A percentile compares a stretch with the other conserved stretches of the same genome.
Evolutionary conservation across 2,797 vertebrate genomes (phyloP).

Genomic region (Gymnoscopelus microlampas): DNA sequence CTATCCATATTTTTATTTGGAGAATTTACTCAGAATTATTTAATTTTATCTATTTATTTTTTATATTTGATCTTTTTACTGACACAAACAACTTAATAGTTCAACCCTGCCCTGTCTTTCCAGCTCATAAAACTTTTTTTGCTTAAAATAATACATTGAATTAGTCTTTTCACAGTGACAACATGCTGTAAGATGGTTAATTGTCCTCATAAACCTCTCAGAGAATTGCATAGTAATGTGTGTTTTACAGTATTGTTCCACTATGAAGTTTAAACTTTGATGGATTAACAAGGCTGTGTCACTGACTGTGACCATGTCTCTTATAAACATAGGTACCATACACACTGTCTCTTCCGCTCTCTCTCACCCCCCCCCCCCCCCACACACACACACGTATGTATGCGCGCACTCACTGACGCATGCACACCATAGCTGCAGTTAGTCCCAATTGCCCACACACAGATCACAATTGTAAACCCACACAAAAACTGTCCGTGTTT

Average conservation of each 20-base stretch:
- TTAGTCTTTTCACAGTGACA: slow-evolving; percentile 43
- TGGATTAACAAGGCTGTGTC: slow-evolving; percentile 51
- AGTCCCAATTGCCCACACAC: no score
- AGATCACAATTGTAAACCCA: no score
- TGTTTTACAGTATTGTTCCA: slow-evolving; percentile 59
- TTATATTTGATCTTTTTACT: slow-evolving; percentile 30
- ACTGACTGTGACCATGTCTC: slow-evolving; percentile 37
- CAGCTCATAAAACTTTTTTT: slow-evolving; percentile 42
- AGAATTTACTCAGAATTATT: slow-evolving; percentile 3
- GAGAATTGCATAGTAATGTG: slow-evolving; percentile 54
- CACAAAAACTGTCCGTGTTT: no score
- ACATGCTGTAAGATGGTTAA: slow-evolving; percentile 43
- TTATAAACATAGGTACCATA: slow-evolving; percentile 31
- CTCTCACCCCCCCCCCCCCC: no score
- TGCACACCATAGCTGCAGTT: no score
- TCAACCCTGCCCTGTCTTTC: slow-evolving; percentile 37
- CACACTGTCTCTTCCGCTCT: no score
- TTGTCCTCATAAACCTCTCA: slow-evolving; percentile 63
- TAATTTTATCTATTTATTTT: slow-evolving; percentile 16
- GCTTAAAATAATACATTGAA: slow-evolving; percentile 29
- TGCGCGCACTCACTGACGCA: no score
- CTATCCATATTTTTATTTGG: slow-evolving; percentile 6
- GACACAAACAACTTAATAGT: slow-evolving; percentile 27
- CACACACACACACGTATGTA: no score
- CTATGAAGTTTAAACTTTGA: slow-evolving; percentile 58